Percentiles rank a stretch among this genome's conserved stretches.
Evolutionary conservation across 2,113 vertebrate species (phyloP).

Genomic region (Crypturellus undulatus): DNA sequence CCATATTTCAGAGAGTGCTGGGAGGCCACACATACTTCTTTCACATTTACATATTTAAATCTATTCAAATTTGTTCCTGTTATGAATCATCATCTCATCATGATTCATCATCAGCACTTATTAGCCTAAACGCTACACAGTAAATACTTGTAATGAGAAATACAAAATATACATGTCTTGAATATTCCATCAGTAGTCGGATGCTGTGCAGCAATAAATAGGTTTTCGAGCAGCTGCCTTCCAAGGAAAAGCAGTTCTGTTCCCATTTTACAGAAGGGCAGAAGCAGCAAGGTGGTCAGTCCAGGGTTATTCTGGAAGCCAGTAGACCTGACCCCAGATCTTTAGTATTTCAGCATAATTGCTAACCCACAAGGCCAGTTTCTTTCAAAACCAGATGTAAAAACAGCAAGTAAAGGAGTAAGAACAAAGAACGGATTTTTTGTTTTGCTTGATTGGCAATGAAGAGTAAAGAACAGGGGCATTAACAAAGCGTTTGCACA

Average conservation of each 20-base stretch:
- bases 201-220: neutral
- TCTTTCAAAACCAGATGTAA: constrained; percentile 22
- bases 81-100: constrained; percentile 1
- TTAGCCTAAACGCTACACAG: constrained; percentile 14
- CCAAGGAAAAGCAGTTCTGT: neutral
- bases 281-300: neutral
- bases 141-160: neutral
- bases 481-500: constrained; percentile 43
- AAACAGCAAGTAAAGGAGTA: constrained; percentile 28
- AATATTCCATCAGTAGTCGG: neutral
- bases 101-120: neutral
- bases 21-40: neutral
- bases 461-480: constrained; percentile 43
- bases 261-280: neutral
- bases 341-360: neutral
- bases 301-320: neutral
- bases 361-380: neutral
- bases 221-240: neutral
- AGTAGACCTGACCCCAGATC: neutral
- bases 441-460: neutral
- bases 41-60: constrained; percentile 46
- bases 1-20: constrained; percentile 38
- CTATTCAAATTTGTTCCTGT: constrained; percentile 48
- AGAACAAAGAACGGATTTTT: constrained; percentile 39
- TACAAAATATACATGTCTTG: neutral